Evolutionary conservation across 2,888 invertebrate species (phyloP).

Genomic region (Spialia ferax): DNA sequence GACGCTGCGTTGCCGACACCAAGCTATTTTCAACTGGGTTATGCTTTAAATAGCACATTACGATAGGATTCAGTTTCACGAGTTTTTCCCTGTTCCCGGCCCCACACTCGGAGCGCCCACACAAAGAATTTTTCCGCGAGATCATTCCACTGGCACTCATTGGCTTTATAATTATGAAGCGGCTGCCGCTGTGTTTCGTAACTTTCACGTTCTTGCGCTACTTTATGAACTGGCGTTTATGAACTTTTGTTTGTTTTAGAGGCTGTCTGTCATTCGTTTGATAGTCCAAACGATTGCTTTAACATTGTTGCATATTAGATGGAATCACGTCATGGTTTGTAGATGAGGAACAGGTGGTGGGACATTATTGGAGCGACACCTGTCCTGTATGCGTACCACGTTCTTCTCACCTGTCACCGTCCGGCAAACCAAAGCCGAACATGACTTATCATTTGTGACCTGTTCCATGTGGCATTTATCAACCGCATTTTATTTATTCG

Average conservation of each 20-base stretch:
- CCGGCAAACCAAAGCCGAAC: constrained; percentile 47
- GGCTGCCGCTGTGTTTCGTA: constrained; percentile 41
- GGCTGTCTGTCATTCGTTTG: constrained; percentile 42
- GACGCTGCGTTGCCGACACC: constrained; percentile 82
- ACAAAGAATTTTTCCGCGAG: constrained; percentile 68
- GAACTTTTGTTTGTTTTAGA: constrained; percentile 44
- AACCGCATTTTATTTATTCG: too few species aligned
- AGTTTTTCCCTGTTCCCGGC: constrained; percentile 83
- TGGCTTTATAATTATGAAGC: constrained; percentile 47
- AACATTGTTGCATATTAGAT: constrained; percentile 12
- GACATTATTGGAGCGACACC: constrained; percentile 55
- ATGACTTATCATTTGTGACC: constrained; percentile 40
- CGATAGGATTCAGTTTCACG: constrained; percentile 86
- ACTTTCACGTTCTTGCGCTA: constrained; percentile 35
- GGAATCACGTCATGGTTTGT: constrained; percentile 17
- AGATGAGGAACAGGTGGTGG: constrained; percentile 40
- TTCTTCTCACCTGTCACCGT: constrained; percentile 52
- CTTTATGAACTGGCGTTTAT: constrained; percentile 39
- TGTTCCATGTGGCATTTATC: constrained; percentile 9
- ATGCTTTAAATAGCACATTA: constrained; percentile 86
- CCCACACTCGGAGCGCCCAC: constrained; percentile 72
- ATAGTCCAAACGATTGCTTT: constrained; percentile 48
- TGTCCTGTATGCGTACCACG: constrained; percentile 51
- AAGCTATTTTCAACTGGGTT: constrained; percentile 84
- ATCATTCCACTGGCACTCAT: constrained; percentile 68